phyloP scores from a whole-genome alignment of 2,113 vertebrate genomes.

The Grammomys surdaster region DNA sequence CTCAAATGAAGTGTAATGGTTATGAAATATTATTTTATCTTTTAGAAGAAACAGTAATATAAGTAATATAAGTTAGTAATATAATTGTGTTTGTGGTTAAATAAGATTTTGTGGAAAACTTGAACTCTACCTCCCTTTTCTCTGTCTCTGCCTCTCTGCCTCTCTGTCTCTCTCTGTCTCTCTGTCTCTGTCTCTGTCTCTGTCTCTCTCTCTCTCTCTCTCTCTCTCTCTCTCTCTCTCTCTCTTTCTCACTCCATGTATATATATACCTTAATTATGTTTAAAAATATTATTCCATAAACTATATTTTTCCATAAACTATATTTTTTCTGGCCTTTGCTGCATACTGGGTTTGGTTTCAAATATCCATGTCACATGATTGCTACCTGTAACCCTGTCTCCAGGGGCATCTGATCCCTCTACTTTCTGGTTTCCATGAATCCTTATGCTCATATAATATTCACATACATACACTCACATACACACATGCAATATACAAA shows the following conservation, averaged over 20 bases:
- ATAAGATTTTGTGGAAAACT: neutral
- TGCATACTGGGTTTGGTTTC: neutral
- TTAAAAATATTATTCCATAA: neutral
- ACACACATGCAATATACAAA: neutral
- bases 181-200: too few species aligned
- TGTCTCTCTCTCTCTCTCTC: too few species aligned
- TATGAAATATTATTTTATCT: neutral
- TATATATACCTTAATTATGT: too few species aligned
- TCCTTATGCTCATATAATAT: neutral
- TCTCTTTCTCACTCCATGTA: too few species aligned
- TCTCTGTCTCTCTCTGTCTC: too few species aligned
- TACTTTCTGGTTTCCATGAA: neutral
- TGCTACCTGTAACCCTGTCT: neutral
- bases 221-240: too few species aligned
- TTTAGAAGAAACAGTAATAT: neutral
- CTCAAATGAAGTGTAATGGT: neutral
- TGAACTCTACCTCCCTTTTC: too few species aligned
- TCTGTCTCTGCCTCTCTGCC: too few species aligned
- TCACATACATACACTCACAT: neutral
- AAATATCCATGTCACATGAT: neutral
- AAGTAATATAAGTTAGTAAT: neutral
- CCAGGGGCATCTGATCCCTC: neutral
- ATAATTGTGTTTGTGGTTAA: neutral
- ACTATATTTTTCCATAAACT: neutral
- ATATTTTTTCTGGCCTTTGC: neutral